Percentiles rank a stretch among this genome's conserved stretches.
phyloP scores from a whole-genome alignment of 2,113 vertebrate genomes.

The Indicator indicator region DNA sequence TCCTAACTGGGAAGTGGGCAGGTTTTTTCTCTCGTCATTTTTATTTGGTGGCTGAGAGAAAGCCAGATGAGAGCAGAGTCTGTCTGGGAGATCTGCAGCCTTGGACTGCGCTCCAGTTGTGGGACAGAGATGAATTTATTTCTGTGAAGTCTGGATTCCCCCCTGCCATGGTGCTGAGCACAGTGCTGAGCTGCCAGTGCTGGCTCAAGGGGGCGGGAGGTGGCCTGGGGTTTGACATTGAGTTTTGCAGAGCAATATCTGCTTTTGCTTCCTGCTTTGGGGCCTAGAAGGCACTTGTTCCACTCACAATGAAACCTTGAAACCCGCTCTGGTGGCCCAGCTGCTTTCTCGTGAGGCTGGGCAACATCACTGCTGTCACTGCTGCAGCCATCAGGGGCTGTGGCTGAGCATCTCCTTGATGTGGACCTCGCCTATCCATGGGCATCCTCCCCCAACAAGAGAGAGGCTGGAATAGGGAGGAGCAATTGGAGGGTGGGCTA shows the following conservation, averaged over 20 bases:
- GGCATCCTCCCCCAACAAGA: background rate
- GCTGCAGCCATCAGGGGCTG: fast-evolving
- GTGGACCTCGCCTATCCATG: fast-evolving
- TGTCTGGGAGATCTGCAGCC: background rate
- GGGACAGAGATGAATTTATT: background rate
- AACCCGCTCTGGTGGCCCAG: background rate
- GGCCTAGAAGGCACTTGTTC: background rate
- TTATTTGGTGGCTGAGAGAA: background rate
- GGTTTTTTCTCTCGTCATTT: fast-evolving
- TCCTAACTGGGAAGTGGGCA: fast-evolving
- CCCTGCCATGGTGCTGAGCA: background rate
- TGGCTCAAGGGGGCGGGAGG: background rate
- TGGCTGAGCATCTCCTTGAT: background rate
- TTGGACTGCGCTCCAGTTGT: background rate
- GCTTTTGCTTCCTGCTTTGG: slow-evolving; percentile 32
- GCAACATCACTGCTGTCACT: background rate
- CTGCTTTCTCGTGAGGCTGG: background rate
- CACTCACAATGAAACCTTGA: slow-evolving; percentile 24
- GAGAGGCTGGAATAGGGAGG: background rate
- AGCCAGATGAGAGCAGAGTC: fast-evolving
- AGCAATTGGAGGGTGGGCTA: fast-evolving
- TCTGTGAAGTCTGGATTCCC: background rate
- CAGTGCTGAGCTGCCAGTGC: fast-evolving
- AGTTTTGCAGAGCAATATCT: slow-evolving; percentile 12
- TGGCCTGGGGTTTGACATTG: background rate